These are phyloP conservation scores for Zingel zingel DNA, from an alignment of 2,113 vertebrate species.

Conservation along the genomic window DNA sequence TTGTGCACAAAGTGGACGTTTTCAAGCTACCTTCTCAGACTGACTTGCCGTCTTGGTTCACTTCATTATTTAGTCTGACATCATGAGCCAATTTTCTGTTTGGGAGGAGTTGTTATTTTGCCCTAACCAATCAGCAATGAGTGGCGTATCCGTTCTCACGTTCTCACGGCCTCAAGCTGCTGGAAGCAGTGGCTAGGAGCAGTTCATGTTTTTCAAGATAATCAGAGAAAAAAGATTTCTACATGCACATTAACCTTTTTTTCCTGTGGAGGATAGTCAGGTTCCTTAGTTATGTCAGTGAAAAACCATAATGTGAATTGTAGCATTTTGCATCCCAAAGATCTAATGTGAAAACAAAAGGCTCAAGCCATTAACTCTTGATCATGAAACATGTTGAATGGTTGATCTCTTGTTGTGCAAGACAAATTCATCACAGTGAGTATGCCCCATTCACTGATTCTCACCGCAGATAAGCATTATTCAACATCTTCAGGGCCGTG, in stretches of 20 bases:
- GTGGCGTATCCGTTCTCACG: accelerated
- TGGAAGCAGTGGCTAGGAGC: not conserved
- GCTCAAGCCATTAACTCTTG: not conserved
- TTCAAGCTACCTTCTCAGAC: not conserved
- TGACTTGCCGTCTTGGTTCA: not conserved
- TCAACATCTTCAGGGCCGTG: slow-evolving; percentile 53
- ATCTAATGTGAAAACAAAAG: not conserved
- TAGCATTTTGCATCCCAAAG: not conserved
- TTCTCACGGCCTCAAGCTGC: too few species aligned
- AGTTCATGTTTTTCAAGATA: not conserved
- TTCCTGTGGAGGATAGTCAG: not conserved
- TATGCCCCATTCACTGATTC: slow-evolving; percentile 47
- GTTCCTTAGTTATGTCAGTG: not conserved
- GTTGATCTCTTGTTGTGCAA: slow-evolving; percentile 4
- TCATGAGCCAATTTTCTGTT: not conserved
- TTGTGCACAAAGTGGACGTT: not conserved
- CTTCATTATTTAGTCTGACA: not conserved
- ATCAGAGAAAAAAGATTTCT: not conserved
- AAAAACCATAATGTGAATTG: not conserved
- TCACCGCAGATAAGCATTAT: slow-evolving; percentile 42
- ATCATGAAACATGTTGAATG: not conserved
- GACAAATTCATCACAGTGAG: slow-evolving; percentile 26
- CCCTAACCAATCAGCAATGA: not conserved
- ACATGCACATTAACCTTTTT: not conserved
- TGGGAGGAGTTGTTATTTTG: not conserved